Evolutionary conservation across 2,888 invertebrate species (phyloP).

Genomic region (Seira musarum): DNA sequence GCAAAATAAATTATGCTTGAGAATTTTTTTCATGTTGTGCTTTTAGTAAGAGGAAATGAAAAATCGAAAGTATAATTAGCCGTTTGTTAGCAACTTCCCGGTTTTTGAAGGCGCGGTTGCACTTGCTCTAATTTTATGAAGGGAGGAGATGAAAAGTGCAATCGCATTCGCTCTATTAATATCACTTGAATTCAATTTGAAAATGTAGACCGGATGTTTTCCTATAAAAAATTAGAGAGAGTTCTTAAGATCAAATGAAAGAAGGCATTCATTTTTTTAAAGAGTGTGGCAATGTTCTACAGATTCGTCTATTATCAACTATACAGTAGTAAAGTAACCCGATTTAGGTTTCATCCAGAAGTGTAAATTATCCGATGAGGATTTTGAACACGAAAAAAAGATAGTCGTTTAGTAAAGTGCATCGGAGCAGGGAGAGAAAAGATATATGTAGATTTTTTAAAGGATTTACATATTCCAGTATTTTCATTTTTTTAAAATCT

Average conservation of each 20-base stretch:
- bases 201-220: slow-evolving; percentile 6
- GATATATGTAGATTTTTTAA: not conserved
- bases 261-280: slow-evolving; percentile 1
- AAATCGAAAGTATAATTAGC: too few species aligned
- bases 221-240: not conserved
- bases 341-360: not conserved
- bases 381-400: slow-evolving; percentile 37
- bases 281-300: not conserved
- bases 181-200: not conserved
- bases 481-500: slow-evolving; percentile 28
- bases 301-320: not conserved
- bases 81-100: too few species aligned
- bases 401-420: slow-evolving; percentile 42
- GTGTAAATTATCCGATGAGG: slow-evolving; percentile 50
- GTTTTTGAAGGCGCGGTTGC: not conserved
- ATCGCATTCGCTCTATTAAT: not conserved
- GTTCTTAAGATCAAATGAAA: not conserved
- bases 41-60: too few species aligned
- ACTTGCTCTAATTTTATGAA: not conserved
- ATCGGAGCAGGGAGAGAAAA: slow-evolving; percentile 21
- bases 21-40: too few species aligned
- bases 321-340: too few species aligned
- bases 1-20: too few species aligned
- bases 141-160: too few species aligned
- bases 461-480: not conserved